Conservation (phyloP, 2,113 vertebrate species). For the Hippocampus barbouri region DNA sequence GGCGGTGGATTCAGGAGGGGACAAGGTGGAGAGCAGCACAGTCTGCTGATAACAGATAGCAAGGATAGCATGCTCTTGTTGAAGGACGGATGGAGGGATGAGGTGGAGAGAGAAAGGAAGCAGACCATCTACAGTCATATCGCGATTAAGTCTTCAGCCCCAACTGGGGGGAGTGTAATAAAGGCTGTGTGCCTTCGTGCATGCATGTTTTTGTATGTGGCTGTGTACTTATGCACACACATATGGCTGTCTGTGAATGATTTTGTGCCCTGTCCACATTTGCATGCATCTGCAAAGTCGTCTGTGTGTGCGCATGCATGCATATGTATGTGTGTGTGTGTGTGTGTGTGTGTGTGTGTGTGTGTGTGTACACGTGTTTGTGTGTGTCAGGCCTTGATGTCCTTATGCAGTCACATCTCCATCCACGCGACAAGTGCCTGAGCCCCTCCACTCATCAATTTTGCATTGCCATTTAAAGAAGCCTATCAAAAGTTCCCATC, state of each 20-base stretch:
- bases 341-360: constrained; percentile 8
- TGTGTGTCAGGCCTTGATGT: constrained; percentile 67
- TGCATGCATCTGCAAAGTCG: constrained; percentile 32
- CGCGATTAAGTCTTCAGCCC: constrained; percentile 63
- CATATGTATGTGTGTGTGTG: neutral
- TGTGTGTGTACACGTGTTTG: constrained; percentile 1
- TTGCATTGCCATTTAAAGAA: constrained; percentile 77
- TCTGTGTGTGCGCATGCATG: constrained; percentile 2
- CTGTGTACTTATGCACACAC: constrained; percentile 8
- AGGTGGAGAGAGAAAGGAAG: constrained; percentile 46
- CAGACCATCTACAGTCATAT: constrained; percentile 58
- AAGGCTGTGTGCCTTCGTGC: constrained; percentile 13
- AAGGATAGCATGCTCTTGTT: constrained; percentile 48
- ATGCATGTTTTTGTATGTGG: constrained; percentile 15
- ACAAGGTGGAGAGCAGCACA: constrained; percentile 50
- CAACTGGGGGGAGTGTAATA: constrained; percentile 47
- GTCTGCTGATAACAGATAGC: constrained; percentile 70
- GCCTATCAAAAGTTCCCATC: constrained; percentile 71
- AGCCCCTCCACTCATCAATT: constrained; percentile 73
- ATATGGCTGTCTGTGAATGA: constrained; percentile 7
- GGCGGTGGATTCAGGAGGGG: constrained; percentile 43
- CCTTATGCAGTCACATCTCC: constrained; percentile 72
- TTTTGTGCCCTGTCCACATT: constrained; percentile 30
- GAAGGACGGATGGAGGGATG: constrained; percentile 59
- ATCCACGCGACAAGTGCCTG: constrained; percentile 65